Conservation (phyloP, 1,140 invertebrate species). For the Holcopasites calliopsidis region DNA sequence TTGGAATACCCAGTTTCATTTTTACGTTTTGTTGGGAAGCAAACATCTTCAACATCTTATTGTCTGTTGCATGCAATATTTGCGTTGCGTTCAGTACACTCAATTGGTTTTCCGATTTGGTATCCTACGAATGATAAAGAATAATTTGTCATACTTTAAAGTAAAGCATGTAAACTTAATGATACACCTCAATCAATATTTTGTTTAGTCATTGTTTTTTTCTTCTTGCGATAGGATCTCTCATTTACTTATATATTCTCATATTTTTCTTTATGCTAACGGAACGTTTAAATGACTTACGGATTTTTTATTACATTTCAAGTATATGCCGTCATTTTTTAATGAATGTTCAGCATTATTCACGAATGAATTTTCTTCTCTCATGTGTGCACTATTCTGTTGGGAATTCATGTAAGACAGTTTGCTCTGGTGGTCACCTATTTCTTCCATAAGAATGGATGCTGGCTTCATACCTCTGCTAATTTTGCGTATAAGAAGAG, state of each 20-base stretch:
- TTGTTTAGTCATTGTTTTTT: too few species aligned
- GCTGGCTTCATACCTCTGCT: conserved; percentile 68
- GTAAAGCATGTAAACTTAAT: not conserved
- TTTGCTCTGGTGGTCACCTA: conserved; percentile 35
- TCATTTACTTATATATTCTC: not conserved
- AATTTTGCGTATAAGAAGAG: conserved; percentile 68
- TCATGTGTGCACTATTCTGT: not conserved
- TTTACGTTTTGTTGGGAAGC: conserved; percentile 37
- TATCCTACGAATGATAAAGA: conserved; percentile 3
- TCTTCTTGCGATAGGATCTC: not conserved
- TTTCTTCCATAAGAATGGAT: conserved; percentile 57
- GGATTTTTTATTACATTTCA: not conserved
- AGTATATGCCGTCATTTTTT: not conserved
- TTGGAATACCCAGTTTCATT: not conserved
- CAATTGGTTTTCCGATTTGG: conserved; percentile 29
- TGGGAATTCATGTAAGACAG: not conserved
- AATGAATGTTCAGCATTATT: not conserved
- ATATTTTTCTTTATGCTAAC: conserved; percentile 1
- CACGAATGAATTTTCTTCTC: conserved; percentile 2
- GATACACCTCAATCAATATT: too few species aligned
- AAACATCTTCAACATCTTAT: conserved; percentile 28
- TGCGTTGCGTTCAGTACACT: not conserved
- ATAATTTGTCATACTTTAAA: not conserved
- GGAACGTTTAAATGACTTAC: conserved; percentile 8
- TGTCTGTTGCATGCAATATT: not conserved